phyloP scores from a whole-genome alignment of 2,888 invertebrate genomes.

The Apotomis capreana region DNA sequence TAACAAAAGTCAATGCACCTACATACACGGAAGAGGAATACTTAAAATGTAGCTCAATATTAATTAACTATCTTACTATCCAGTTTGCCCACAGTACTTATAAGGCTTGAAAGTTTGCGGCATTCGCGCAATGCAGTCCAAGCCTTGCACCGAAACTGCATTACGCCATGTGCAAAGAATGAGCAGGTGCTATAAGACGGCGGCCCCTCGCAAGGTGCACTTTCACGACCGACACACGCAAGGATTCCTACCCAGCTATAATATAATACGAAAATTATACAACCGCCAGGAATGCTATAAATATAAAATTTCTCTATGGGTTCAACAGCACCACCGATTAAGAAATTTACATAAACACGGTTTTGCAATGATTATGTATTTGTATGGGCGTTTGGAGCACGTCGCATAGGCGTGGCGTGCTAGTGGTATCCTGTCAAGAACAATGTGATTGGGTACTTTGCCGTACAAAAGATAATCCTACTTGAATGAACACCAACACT shows the following conservation, averaged over 20 bases:
- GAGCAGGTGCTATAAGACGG: constrained; percentile 69
- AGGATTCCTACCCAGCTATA: constrained; percentile 57
- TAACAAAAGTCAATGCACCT: not conserved
- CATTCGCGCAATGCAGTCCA: constrained; percentile 62
- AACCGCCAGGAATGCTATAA: constrained; percentile 51
- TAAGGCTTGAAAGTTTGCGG: constrained; percentile 53
- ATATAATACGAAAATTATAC: constrained; percentile 45
- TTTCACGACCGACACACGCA: constrained; percentile 63
- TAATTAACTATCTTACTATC: constrained; percentile 23
- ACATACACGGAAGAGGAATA: constrained; percentile 12
- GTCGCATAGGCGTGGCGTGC: constrained; percentile 46
- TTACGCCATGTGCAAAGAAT: constrained; percentile 75
- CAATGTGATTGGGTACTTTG: constrained; percentile 22
- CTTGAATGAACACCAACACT: not conserved
- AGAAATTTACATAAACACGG: constrained; percentile 59
- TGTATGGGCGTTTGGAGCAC: constrained; percentile 46
- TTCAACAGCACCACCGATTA: constrained; percentile 53
- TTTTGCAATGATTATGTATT: constrained; percentile 58
- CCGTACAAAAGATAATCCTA: constrained; percentile 15
- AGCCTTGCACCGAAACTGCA: constrained; percentile 68
- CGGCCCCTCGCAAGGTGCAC: constrained; percentile 70
- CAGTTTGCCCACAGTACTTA: constrained; percentile 48
- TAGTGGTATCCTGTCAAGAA: constrained; percentile 38
- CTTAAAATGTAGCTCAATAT: constrained; percentile 21
- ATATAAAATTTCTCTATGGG: constrained; percentile 57